Evolutionary conservation across 2,113 vertebrate species (phyloP), one percentile per base, ranked within the genome.

Genomic region (Gopherus flavomarginatus): DNA sequence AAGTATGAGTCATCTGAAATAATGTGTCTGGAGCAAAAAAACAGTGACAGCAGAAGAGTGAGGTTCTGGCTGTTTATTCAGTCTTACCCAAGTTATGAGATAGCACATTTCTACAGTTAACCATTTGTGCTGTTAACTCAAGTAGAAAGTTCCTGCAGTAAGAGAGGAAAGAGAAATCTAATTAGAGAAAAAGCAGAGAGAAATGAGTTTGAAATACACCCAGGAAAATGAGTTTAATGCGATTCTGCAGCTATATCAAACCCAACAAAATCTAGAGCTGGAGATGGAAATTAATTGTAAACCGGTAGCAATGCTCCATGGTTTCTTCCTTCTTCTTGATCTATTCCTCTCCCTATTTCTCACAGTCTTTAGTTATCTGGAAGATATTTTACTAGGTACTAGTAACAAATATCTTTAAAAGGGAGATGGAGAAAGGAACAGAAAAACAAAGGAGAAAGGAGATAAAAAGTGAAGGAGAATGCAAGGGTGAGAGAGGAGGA

Each of bases 171-270:
- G 72, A 86, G 53, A 59, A 19, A 6, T 83, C 87, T 93, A 52
- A 89, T 85, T 57, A 90, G 49, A 79, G 77, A n/a, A 95, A 21
- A 38, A 93, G 49, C 4, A 7, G 77, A 96, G 89, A 91, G 27
- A 24, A n/a, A 91, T 42, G 47, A 82, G 53, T 82, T 95, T 95
- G 57, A 72, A 85, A 89, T 93, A 85, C 90, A 87, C 77, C 83
- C 44, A 81, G 86, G 89, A n/a, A 72, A 75, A 59, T 50, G 65
- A 95, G 47, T 93, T 95, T 57, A 4, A 49, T 91, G 44, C 31
- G 42, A 35, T 86, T 91, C 82, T 96, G 31, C 59, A 85, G 81
- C 85, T 11, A 8, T 89, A 49, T 84, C 53, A 86, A 81, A 77
- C 47, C 57, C 22, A 62, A 50, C 47, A 35, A 85, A 91, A 38